Percentiles rank a stretch among this genome's conserved stretches.
These are phyloP conservation scores for Drosophila borborema DNA, from an alignment of 2,888 invertebrate species.

Conservation along the genomic window DNA sequence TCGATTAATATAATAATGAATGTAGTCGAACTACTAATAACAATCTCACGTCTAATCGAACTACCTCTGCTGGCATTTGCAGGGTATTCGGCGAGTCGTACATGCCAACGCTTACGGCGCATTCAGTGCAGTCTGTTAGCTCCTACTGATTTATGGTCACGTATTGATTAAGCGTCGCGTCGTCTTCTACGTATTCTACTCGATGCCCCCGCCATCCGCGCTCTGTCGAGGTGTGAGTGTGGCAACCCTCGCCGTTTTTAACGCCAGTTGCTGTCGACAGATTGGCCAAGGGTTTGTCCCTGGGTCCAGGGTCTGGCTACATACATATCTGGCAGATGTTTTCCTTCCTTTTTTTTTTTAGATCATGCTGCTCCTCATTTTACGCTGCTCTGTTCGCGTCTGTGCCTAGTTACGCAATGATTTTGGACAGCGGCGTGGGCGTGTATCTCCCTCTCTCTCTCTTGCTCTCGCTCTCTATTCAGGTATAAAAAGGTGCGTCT, in stretches of 20 bases:
- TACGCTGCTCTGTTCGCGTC: background rate
- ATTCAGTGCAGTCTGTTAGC: slow-evolving; percentile 42
- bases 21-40: too few relatives aligned
- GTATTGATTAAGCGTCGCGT: slow-evolving; percentile 57
- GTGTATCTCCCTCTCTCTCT: background rate
- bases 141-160: slow-evolving; percentile 69
- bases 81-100: slow-evolving; percentile 1
- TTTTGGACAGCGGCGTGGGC: slow-evolving; percentile 44
- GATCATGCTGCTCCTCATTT: slow-evolving; percentile 5
- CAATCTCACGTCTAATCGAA: background rate
- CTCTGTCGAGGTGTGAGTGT: slow-evolving; percentile 58
- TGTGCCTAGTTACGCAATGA: slow-evolving; percentile 74
- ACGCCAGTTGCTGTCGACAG: slow-evolving; percentile 65
- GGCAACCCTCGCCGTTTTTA: slow-evolving; percentile 61
- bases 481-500: slow-evolving; percentile 67
- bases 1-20: background rate
- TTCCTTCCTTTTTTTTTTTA: slow-evolving; percentile 29
- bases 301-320: slow-evolving; percentile 1
- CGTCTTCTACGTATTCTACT: slow-evolving; percentile 9
- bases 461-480: background rate
- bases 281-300: slow-evolving; percentile 44
- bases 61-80: background rate
- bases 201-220: background rate
- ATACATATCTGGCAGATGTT: slow-evolving; percentile 60
- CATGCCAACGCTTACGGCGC: slow-evolving; percentile 25